Base-by-base conservation (phyloP, 2,113 vertebrate genomes). In the Taxidea taxus region DNA sequence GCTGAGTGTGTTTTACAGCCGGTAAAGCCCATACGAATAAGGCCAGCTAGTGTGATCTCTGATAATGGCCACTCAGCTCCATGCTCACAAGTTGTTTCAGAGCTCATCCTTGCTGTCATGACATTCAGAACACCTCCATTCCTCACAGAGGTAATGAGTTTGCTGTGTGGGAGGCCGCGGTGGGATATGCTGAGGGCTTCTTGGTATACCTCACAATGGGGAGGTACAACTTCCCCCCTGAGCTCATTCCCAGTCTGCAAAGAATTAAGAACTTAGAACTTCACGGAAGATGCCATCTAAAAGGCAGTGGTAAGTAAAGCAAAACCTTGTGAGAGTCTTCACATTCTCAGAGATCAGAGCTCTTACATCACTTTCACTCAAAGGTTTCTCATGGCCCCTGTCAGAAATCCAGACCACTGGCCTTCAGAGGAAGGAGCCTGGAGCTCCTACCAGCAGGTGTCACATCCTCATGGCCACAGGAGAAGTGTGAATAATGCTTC, bases 401-500 rank as follows among this genome's bases (percentile, higher is more conserved):
- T 54, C 49, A 54, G 51, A 94, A 60, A 60, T 56, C 60, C 54
- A 34, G 42, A 77, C 23, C 37, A 8, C 39, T 31, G 37, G 68
- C 6, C 0, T 27, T 64, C 87, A 62, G 68, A 62, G n/a, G 49
- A 6, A 12, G 51, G 37, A 90, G 54, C 25, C 0, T 2, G 12
- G 14, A 49, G 37, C 27, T 25, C 18, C 54, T 11, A 29, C 34
- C 81, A 82, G 97, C 91, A 78, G 70, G 47, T 72, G 39, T 82
- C 56, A 7, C n/a, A n/a, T 25, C 18, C 1, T 21, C 78, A 7
- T 25, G 4, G 51, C 91, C 16, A 9, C 4, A 0, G 37, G 68
- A 68, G 27, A 95, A 58, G 80, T 82, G 85, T 81, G 34, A 86
- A 96, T 88, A 82, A 51, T 34, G 68, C 93, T 93, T 93, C 23